Base-by-base conservation (phyloP, 2,888 invertebrate species). In the Drosophila mettleri region DNA sequence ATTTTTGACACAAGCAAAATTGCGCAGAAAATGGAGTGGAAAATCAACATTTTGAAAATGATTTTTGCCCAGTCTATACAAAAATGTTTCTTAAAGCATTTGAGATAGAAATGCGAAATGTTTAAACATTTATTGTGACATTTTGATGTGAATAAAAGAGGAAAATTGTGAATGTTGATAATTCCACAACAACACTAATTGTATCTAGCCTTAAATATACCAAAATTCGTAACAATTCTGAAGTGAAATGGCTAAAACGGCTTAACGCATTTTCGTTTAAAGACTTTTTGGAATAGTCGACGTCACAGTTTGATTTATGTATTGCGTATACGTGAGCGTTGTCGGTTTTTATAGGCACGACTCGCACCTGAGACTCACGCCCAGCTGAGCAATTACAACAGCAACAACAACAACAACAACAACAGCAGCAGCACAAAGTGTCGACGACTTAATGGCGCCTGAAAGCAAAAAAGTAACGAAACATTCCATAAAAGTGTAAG, bases 341-440 rank as follows among this genome's bases (percentile, higher is more conserved):
- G 83, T 24, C 1, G 43, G 6, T 45, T 86, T 88, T 86, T 86
- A 80, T 80, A 59, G 60, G 72, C 53, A 22, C 16, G 43, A 55
- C 63, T 63, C 65, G 53, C 83, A 80, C 80, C 86, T 80, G 80
- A 62, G 88, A 52, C 63, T 58, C 62, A 41, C 63, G 67, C 74
- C 58, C 87, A 85, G 79, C 61, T 81, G 80, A 75, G 61, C 81
- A 79, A 76, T 71, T 81, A 85, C 75, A 65, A 61, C 70, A 64
- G 55, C 55, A 39, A 20, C 20, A 20, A 38, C 3, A 22, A 0
- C n/a, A n/a, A n/a, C n/a, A n/a, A n/a, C n/a, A n/a, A n/a, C n/a
- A n/a, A n/a, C n/a, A 62, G 31, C 33, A 41, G 22, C 10, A 24
- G 4, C 16, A 29, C 14, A 20, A 24, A 43, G 6, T 31, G 46